Base-by-base conservation (phyloP, 2,113 vertebrate genomes). In the Platysternon megacephalum region DNA sequence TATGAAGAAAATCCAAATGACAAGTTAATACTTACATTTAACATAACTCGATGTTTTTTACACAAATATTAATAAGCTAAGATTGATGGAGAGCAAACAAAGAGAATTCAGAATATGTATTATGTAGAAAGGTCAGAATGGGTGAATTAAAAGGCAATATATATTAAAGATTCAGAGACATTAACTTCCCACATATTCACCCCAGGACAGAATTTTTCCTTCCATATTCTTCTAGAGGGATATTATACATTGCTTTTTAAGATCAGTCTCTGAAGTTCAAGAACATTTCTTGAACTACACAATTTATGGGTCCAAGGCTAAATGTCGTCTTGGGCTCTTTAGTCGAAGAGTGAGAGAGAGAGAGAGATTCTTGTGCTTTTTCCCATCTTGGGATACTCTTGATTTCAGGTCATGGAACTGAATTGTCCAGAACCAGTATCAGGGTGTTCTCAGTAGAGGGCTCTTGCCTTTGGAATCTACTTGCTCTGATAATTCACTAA, bases 151-250 rank as follows among this genome's bases (percentile, higher is more conserved):
- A 88, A 95, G 89, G 76, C 84, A 95, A 96, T 26, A 3, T 29
- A 35, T 49, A 79, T 32, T 48, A 32, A 79, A 49, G 29, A 96
- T 87, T 93, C 76, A 51, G 85, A 93, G 82, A 74, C 88, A 91
- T 81, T 91, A 88, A 88, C 95, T 97, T 96, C 95, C 93, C 89
- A 97, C 90, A 96, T 86, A 90, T 95, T 97, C 87, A 86, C 88
- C 86, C 68, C 87, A 95, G 92, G 79, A 79, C 42, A 84, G 86
- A 95, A 85, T 94, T 96, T 97, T 97, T 94, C 96, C 93, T 95
- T 97, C 87, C 85, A 83, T 92, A 95, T 94, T 93, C 84, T 83
- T 22, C 65, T 94, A 28, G 81, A 96, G 79, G 81, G 85, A 53
- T 92, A 91, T 91, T 93, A 93, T 49, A 89, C 39, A 56, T 11